These are phyloP conservation scores for Porphyrio hochstetteri DNA, from an alignment of 2,113 vertebrate species.

Conservation along the genomic window DNA sequence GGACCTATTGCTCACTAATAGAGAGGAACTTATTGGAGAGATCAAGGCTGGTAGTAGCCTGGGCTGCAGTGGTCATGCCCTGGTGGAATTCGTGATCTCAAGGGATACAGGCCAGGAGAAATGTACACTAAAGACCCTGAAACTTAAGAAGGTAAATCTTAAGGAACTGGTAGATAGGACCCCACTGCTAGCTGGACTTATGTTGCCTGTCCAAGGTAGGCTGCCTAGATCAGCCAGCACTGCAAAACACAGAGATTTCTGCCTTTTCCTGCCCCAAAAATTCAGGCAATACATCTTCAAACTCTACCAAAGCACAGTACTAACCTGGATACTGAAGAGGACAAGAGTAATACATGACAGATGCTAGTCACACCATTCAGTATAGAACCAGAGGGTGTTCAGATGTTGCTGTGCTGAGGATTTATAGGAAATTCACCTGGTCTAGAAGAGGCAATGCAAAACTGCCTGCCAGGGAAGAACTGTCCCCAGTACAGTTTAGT, in stretches of 20 bases:
- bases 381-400: not conserved
- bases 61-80: not conserved
- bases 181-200: too few species aligned
- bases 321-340: not conserved
- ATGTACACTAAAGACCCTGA: not conserved
- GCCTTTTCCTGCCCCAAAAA: not conserved
- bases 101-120: not conserved
- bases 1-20: too few species aligned
- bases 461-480: not conserved
- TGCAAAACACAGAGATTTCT: not conserved
- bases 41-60: not conserved
- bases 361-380: not conserved
- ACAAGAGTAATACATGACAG: not conserved
- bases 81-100: not conserved
- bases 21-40: not conserved
- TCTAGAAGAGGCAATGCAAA: not conserved
- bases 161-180: not conserved
- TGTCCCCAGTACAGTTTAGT: not conserved
- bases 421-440: not conserved
- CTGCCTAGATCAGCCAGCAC: conserved; percentile 9
- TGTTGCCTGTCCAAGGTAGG: not conserved
- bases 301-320: not conserved
- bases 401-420: not conserved
- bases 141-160: not conserved
- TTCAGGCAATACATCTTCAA: not conserved